Evolutionary conservation across 2,888 invertebrate species (phyloP).

Genomic region (Cabera pusaria): DNA sequence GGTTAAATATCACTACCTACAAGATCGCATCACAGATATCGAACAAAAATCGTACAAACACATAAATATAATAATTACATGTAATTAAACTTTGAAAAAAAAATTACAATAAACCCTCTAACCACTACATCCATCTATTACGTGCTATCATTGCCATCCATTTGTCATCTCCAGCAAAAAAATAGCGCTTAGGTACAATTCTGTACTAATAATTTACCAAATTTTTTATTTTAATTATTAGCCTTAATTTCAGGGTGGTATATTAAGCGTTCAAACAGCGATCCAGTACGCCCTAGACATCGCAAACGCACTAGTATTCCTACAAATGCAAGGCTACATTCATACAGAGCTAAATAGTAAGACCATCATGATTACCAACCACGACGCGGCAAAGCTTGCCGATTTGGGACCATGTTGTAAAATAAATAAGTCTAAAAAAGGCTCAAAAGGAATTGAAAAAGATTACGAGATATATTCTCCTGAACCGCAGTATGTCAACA

Average conservation of each 20-base stretch:
- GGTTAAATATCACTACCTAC: too few relatives aligned
- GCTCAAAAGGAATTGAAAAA: constrained; percentile 30
- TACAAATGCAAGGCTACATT: constrained; percentile 73
- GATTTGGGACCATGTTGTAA: constrained; percentile 64
- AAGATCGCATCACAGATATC: too few relatives aligned
- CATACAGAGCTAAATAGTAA: constrained; percentile 73
- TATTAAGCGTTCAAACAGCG: constrained; percentile 65
- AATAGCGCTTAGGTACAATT: too few relatives aligned
- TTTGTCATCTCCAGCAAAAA: too few relatives aligned
- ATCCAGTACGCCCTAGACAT: constrained; percentile 71
- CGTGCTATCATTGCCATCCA: too few relatives aligned
- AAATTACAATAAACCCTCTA: too few relatives aligned
- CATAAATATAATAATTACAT: too few relatives aligned
- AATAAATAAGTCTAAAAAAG: constrained; percentile 34
- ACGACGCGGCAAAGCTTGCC: constrained; percentile 70
- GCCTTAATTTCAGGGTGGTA: constrained; percentile 67
- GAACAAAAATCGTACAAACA: too few relatives aligned
- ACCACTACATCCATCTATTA: too few relatives aligned
- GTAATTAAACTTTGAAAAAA: too few relatives aligned
- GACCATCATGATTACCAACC: constrained; percentile 64
- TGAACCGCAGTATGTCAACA: constrained; percentile 74
- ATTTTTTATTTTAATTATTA: too few relatives aligned
- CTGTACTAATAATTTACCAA: too few relatives aligned
- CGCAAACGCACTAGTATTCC: constrained; percentile 70
- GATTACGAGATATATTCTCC: constrained; percentile 56